These are phyloP conservation scores for Euzetes globulus DNA, from an alignment of 2,888 invertebrate species.

Conservation along the genomic window DNA sequence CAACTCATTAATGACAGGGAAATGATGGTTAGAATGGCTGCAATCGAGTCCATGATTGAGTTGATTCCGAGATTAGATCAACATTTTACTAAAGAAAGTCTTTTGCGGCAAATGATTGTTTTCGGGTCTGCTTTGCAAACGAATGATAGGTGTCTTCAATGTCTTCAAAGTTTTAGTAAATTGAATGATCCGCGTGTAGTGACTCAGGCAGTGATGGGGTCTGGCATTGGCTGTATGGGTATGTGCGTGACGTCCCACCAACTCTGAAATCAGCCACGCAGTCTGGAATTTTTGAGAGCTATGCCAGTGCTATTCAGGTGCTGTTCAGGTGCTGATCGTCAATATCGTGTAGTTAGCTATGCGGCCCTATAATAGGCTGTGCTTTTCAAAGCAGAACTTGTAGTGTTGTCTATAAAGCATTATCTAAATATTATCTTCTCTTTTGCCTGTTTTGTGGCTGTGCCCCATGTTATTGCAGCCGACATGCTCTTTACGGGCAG, in stretches of 20 bases:
- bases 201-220: too few species aligned
- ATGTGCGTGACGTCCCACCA: too few species aligned
- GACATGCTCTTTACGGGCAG: conserved; percentile 30
- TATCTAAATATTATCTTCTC: conserved; percentile 26
- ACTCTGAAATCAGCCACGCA: too few species aligned
- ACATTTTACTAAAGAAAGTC: background rate
- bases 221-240: too few species aligned
- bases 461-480: conserved; percentile 18
- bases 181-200: too few species aligned
- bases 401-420: background rate
- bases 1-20: background rate
- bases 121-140: background rate
- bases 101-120: background rate
- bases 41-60: background rate
- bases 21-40: background rate
- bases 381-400: background rate
- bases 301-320: background rate
- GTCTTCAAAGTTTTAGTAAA: too few species aligned
- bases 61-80: background rate
- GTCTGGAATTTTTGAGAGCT: background rate
- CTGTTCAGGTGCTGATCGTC: background rate
- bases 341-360: background rate
- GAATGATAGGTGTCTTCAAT: background rate
- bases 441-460: background rate
- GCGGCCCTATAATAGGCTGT: conserved; percentile 13